phyloP scores from a whole-genome alignment of 2,888 invertebrate species.

The Plagodis pulveraria region DNA sequence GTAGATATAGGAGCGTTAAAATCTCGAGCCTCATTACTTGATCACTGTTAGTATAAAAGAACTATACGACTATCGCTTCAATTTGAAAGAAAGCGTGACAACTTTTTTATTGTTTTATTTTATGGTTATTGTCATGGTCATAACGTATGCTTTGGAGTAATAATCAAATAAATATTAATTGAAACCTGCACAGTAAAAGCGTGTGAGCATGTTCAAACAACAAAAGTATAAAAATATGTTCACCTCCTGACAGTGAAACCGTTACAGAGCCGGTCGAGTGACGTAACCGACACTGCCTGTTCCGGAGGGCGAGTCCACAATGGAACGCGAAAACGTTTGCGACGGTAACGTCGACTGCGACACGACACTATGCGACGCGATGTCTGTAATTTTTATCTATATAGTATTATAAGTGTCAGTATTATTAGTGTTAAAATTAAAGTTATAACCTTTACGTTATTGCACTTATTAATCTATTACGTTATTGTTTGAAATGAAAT shows the following conservation, averaged over 20 bases:
- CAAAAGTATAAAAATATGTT: conserved; percentile 53
- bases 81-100: too few relatives aligned
- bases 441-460: too few relatives aligned
- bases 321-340: conserved; percentile 4
- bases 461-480: too few relatives aligned
- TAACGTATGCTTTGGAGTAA: too few relatives aligned
- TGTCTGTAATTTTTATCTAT: neutral
- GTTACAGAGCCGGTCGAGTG: conserved; percentile 60
- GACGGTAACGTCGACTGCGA: neutral
- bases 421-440: too few relatives aligned
- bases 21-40: too few relatives aligned
- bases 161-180: conserved; percentile 13
- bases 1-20: neutral
- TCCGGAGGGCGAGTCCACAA: conserved; percentile 37
- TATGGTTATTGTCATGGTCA: too few relatives aligned
- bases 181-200: conserved; percentile 35
- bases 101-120: too few relatives aligned
- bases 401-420: too few relatives aligned
- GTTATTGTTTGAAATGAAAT: too few relatives aligned
- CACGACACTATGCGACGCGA: neutral
- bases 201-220: conserved; percentile 45
- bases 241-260: conserved; percentile 67
- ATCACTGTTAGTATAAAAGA: too few relatives aligned
- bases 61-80: too few relatives aligned
- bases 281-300: conserved; percentile 62